Conservation (phyloP, 2,888 invertebrate genomes). For the Tenthredo scrophulariae region DNA sequence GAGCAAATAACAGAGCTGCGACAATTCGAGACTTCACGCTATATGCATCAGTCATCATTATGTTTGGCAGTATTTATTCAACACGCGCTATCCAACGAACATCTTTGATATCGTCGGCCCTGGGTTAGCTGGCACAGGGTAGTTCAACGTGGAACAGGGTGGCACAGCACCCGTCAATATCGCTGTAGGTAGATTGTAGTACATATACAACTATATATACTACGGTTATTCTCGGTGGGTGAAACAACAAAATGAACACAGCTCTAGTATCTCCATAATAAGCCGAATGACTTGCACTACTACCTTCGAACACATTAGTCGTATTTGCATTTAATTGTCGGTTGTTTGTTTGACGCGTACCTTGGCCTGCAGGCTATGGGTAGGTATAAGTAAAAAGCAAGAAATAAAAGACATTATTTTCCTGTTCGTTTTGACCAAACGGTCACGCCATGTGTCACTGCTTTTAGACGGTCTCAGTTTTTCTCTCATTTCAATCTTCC, state of each 20-base stretch:
- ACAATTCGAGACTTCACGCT: conserved; percentile 31
- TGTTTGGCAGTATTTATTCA: conserved; percentile 59
- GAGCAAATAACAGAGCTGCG: conserved; percentile 3
- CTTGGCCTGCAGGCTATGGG: background rate
- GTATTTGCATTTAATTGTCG: conserved; percentile 77
- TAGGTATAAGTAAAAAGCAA: background rate
- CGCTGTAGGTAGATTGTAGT: background rate
- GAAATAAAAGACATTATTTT: conserved; percentile 27
- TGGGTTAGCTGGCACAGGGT: conserved; percentile 61
- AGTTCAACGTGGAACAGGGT: conserved; percentile 40
- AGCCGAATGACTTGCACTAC: conserved; percentile 75
- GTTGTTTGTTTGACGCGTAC: conserved; percentile 75
- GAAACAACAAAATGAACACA: conserved; percentile 39
- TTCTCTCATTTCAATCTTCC: conserved; percentile 9
- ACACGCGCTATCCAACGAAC: conserved; percentile 57
- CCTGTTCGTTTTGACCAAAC: conserved; percentile 24
- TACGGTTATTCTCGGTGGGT: conserved; percentile 18
- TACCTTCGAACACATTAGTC: conserved; percentile 76
- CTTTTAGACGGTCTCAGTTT: background rate
- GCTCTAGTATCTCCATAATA: conserved; percentile 70
- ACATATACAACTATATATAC: background rate
- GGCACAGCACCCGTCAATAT: conserved; percentile 42
- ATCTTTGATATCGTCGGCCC: conserved; percentile 59
- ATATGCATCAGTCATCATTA: conserved; percentile 55
- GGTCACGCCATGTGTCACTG: conserved; percentile 52